Conservation (phyloP, 2,888 invertebrate species). For the Xestobium rufovillosum region DNA sequence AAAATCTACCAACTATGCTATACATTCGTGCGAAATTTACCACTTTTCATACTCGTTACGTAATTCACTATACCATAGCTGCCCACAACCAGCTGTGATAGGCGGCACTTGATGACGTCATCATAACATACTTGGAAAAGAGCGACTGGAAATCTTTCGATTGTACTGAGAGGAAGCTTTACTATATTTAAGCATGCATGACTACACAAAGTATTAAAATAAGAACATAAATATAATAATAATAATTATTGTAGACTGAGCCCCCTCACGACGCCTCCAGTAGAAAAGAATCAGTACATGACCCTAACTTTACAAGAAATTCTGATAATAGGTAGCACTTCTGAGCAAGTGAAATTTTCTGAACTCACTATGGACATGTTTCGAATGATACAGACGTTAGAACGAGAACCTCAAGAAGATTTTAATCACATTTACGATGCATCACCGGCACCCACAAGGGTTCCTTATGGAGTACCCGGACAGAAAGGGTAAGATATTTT, state of each 20-base stretch:
- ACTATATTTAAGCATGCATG: too few species aligned
- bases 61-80: too few species aligned
- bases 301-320: slow-evolving; percentile 87
- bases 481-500: slow-evolving; percentile 39
- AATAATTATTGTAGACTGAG: slow-evolving; percentile 69
- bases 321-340: slow-evolving; percentile 86
- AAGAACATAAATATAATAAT: too few species aligned
- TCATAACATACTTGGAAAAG: too few species aligned
- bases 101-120: too few species aligned
- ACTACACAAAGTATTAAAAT: too few species aligned
- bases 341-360: slow-evolving; percentile 93
- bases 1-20: too few species aligned
- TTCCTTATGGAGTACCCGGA: slow-evolving; percentile 46
- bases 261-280: slow-evolving; percentile 74
- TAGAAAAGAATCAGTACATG: slow-evolving; percentile 81
- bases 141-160: too few species aligned
- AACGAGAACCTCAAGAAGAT: slow-evolving; percentile 83
- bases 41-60: too few species aligned
- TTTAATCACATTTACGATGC: slow-evolving; percentile 65
- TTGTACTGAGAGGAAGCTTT: too few species aligned
- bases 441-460: slow-evolving; percentile 61
- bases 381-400: slow-evolving; percentile 90
- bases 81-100: too few species aligned
- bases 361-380: slow-evolving; percentile 98
- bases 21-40: too few species aligned